phyloP scores from a whole-genome alignment of 2,797 vertebrate genomes.

The Pogoniulus pusillus region DNA sequence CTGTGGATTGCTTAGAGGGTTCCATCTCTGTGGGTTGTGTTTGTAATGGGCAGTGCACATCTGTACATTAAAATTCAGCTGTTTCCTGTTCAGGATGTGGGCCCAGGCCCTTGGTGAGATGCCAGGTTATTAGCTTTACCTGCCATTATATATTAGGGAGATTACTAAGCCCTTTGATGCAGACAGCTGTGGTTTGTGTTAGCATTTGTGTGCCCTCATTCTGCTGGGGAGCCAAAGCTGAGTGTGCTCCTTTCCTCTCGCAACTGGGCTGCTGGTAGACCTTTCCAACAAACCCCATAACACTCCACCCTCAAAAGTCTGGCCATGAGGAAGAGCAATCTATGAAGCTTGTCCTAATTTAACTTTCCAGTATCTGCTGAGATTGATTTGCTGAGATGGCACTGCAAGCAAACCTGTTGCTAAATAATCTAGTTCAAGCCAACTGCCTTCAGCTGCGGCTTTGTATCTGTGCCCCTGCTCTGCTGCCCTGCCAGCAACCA shows the following conservation, averaged over 20 bases:
- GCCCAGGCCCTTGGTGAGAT: slow-evolving; percentile 15
- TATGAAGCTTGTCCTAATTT: slow-evolving; percentile 29
- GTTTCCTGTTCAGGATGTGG: slow-evolving; percentile 21
- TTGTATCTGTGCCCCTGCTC: slow-evolving; percentile 49
- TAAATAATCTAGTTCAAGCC: slow-evolving; percentile 61
- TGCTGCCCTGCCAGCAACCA: slow-evolving; percentile 54
- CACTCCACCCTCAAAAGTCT: not conserved
- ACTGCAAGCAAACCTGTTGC: slow-evolving; percentile 68
- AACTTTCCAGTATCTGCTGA: slow-evolving; percentile 4
- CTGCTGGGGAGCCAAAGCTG: not conserved
- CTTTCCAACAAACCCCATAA: not conserved
- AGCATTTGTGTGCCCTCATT: slow-evolving; percentile 37
- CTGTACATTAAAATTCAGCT: slow-evolving; percentile 35
- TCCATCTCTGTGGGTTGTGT: not conserved
- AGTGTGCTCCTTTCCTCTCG: not conserved
- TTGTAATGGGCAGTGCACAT: not conserved
- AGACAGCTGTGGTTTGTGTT: slow-evolving; percentile 49
- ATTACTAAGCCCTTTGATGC: slow-evolving; percentile 56
- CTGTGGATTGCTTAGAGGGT: not conserved
- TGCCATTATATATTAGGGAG: slow-evolving; percentile 44
- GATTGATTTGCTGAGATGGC: slow-evolving; percentile 44
- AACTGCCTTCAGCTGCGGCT: slow-evolving; percentile 66
- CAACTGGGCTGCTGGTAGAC: not conserved
- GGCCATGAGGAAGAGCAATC: not conserved
- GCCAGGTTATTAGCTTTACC: slow-evolving; percentile 50